Base-by-base conservation (phyloP, 2,888 invertebrate genomes). In the Melanostoma scalare region DNA sequence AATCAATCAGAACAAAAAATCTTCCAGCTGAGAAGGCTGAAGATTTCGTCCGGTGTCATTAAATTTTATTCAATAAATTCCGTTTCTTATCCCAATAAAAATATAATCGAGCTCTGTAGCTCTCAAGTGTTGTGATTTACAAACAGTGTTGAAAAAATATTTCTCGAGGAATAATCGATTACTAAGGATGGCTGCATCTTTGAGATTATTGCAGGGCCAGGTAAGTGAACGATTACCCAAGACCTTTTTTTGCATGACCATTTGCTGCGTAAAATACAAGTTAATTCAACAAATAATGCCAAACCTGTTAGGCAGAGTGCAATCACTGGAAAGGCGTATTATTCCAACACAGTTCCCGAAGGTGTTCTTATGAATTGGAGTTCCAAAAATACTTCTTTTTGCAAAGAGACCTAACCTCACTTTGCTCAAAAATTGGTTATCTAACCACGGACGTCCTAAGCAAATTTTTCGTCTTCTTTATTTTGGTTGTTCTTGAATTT, bases 21-120 rank as follows among this genome's bases (percentile, higher is more conserved):
- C 91, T 91, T 91, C 90, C 91, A 90, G 91, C 89, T 90, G 88
- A 91, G 91, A 90, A 89, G 90, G 91, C 91, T 91, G 91, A 91
- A 91, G 91, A 89, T 90, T 90, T 87, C 40, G 46, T 74, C 56
- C 73, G 76, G 78, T 76, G 72, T 80, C 67, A 46, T 10, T 69
- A n/a, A 33, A 58, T 46, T 67, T 38, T 63, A 3, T 63, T 44
- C 52, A 20, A 48, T 61, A 58, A 46, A 50, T 52, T 61, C 50
- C 63, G 30, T 61, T 61, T 33, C 33, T 73, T 63, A 60, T 48
- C 48, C 61, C 52, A 42, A 48, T 56, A 40, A 20, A 68, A 46
- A 52, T 50, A 35, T n/a, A 48, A 20, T 52, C 30, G 56, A 55
- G 53, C 61, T 53, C 10, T 20, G 31, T 30, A 46, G 36, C 48